These are phyloP conservation scores for Xenopus borealis DNA, from an alignment of 2,113 vertebrate genomes.

Conservation along the genomic window DNA sequence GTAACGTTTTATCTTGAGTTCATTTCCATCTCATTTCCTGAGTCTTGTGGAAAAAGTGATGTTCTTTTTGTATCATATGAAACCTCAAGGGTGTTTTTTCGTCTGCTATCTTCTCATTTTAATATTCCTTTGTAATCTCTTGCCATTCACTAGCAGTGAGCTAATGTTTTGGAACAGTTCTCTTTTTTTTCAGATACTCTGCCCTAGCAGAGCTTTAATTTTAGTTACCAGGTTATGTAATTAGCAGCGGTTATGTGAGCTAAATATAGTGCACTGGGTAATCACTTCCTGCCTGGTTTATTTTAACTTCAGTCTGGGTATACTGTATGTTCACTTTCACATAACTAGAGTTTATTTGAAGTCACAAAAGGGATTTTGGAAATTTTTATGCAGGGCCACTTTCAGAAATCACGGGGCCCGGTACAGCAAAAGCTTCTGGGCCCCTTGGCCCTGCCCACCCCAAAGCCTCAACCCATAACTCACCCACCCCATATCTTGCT, in stretches of 20 bases:
- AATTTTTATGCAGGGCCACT: too few relatives aligned
- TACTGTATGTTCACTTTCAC: neutral
- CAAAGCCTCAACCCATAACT: too few relatives aligned
- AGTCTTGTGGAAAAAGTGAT: constrained; percentile 44
- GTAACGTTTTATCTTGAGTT: constrained; percentile 29
- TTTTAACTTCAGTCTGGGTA: neutral
- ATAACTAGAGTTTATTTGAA: neutral
- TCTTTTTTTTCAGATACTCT: neutral
- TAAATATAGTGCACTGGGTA: constrained; percentile 1
- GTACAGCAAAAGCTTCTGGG: too few relatives aligned
- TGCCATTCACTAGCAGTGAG: constrained; percentile 34
- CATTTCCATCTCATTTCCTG: constrained; percentile 19
- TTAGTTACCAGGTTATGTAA: constrained; percentile 18
- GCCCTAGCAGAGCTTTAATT: constrained; percentile 4
- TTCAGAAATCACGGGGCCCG: too few relatives aligned
- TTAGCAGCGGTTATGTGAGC: neutral
- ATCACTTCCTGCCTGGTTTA: neutral
- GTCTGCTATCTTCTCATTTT: constrained; percentile 9
- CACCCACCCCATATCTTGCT: too few relatives aligned
- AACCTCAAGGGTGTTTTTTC: constrained; percentile 33
- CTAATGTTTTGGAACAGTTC: constrained; percentile 36
- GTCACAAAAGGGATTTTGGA: too few relatives aligned
- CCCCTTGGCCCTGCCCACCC: too few relatives aligned
- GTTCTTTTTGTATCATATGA: constrained; percentile 47
- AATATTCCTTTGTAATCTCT: constrained; percentile 48